Percentiles rank a stretch among this genome's conserved stretches.
phyloP scores from a whole-genome alignment of 2,888 invertebrate genomes.

The Caenorhabditis becei region DNA sequence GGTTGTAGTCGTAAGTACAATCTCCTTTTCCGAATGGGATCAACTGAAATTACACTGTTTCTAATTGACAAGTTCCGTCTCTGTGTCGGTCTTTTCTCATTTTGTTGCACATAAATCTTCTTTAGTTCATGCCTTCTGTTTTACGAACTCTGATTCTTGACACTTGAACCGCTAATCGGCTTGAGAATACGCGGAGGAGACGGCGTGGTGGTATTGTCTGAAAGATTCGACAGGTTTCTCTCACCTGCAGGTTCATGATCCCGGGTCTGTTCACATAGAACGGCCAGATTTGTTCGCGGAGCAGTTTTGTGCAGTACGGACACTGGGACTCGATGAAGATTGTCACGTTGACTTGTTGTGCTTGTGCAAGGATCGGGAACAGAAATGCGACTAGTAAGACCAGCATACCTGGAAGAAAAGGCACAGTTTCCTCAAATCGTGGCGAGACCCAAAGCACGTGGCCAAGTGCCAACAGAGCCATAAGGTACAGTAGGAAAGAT shows the following conservation, averaged over 20 bases:
- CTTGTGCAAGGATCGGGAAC: slow-evolving; percentile 23
- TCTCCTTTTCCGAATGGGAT: slow-evolving; percentile 81
- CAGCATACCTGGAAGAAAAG: too few relatives aligned
- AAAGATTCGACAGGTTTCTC: neutral
- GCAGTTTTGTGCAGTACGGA: slow-evolving; percentile 79
- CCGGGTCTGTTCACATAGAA: slow-evolving; percentile 80
- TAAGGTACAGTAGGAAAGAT: neutral
- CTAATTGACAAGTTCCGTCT: too few relatives aligned
- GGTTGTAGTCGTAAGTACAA: slow-evolving; percentile 79
- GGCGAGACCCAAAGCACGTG: too few relatives aligned
- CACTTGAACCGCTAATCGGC: too few relatives aligned
- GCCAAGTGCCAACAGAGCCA: too few relatives aligned
- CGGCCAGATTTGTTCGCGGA: slow-evolving; percentile 81
- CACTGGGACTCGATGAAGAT: slow-evolving; percentile 81
- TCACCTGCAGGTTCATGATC: slow-evolving; percentile 80
- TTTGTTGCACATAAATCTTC: too few relatives aligned
- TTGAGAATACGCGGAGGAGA: too few relatives aligned
- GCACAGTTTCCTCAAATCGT: too few relatives aligned
- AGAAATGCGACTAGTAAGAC: slow-evolving; percentile 49
- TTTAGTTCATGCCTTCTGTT: too few relatives aligned
- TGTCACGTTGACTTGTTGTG: slow-evolving; percentile 76
- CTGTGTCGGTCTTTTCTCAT: too few relatives aligned
- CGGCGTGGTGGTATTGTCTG: neutral
- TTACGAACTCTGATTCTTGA: too few relatives aligned
- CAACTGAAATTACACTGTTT: too few relatives aligned